Base-by-base conservation (phyloP, 2,113 vertebrate genomes). In the Ceyx cyanopectus region DNA sequence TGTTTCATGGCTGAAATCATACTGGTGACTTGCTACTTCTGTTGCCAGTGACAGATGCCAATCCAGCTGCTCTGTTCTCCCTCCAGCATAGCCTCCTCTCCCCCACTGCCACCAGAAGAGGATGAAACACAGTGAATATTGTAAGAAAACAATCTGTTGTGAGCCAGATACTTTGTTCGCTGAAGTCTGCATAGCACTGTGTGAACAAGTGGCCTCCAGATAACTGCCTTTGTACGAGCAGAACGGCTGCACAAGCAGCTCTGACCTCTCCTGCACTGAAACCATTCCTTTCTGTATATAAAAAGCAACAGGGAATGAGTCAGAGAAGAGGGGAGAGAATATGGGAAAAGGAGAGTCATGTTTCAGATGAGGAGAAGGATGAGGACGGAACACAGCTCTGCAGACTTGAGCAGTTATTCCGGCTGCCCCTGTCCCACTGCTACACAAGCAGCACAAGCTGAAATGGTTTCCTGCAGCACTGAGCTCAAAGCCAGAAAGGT, bases 261-360 rank as follows among this genome's bases (percentile, higher is more conserved):
- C 63, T 91, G 81, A 85, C 87, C 68, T 88, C 62, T 81, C 41
- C 37, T 77, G 81, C 84, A 73, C 92, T 76, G 46, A 57, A 92
- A 58, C 79, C 3, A 46, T 51, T 91, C 72, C 63, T 66, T 89
- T 79, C 84, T n/a, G 46, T 29, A 23, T 91, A 95, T 62, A 91
- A 91, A 92, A 94, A 75, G 78, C 89, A 91, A 76, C 75, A 62
- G 37, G 0, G 8, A 89, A 69, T 91, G 93, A 95, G 81, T 95
- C 87, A 89, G 67, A 89, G 92, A 69, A 1, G 18, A 21, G 27
- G 37, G 75, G 20, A 80, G 67, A 82, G 51, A 89, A 90, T 37
- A 91, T 67, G 54, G 86, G 77, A 87, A 92, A 92, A 81, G n/a
- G 16, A 51, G 48, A 78, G 70, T 74, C 79, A 51, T 91, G 43